phyloP scores from a whole-genome alignment of 1,140 invertebrate genomes.

The Harpegnathos saltator region DNA sequence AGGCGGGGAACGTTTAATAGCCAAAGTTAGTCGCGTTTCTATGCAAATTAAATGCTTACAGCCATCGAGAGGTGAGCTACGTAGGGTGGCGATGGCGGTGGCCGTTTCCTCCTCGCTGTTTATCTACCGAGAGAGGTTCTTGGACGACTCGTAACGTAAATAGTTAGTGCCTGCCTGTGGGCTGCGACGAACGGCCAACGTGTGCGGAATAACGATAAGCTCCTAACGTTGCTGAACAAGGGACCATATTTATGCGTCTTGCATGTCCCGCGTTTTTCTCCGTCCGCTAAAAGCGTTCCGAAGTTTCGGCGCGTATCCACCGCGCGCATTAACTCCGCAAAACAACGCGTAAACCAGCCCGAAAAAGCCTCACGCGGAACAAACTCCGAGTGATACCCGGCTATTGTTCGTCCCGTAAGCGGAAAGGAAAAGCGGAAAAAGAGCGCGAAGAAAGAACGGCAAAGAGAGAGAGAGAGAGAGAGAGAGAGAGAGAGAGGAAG shows the following conservation, averaged over 20 bases:
- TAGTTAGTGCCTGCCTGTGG: slow-evolving; percentile 80
- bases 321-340: slow-evolving; percentile 57
- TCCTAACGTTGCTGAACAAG: slow-evolving; percentile 77
- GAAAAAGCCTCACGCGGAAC: slow-evolving; percentile 43
- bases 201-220: slow-evolving; percentile 83
- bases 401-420: not conserved
- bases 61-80: slow-evolving; percentile 73
- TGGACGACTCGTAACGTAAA: slow-evolving; percentile 79
- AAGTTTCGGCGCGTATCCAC: slow-evolving; percentile 39
- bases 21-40: slow-evolving; percentile 82
- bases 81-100: slow-evolving; percentile 62
- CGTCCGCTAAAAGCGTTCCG: slow-evolving; percentile 68
- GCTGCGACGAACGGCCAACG: slow-evolving; percentile 81
- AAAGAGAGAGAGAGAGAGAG: no score
- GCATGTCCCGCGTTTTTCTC: slow-evolving; percentile 75
- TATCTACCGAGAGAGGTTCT: slow-evolving; percentile 76
- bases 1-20: slow-evolving; percentile 78
- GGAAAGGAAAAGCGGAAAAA: no score
- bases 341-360: slow-evolving; percentile 61
- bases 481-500: no score
- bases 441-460: no score
- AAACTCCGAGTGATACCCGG: slow-evolving; percentile 16
- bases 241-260: slow-evolving; percentile 77
- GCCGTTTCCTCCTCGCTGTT: slow-evolving; percentile 75
- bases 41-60: slow-evolving; percentile 82